phyloP scores from a whole-genome alignment of 2,888 invertebrate species.

The Habroteleia sp. region DNA sequence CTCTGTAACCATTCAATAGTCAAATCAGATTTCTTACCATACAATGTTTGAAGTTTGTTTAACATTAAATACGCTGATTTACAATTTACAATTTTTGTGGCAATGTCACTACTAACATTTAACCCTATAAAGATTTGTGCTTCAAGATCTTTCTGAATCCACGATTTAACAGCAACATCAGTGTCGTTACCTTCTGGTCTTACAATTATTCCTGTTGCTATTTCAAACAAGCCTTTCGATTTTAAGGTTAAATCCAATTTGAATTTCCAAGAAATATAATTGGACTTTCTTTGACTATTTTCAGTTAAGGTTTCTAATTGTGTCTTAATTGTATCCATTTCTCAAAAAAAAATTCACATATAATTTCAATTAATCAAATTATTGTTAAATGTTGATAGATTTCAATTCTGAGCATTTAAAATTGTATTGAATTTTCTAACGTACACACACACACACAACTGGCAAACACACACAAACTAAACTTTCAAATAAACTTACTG shows the following conservation, averaged over 20 bases:
- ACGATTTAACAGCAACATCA: slow-evolving; percentile 48
- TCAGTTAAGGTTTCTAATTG: slow-evolving; percentile 14
- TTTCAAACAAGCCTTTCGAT: slow-evolving; percentile 17
- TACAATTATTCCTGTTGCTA: slow-evolving; percentile 6
- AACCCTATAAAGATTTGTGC: slow-evolving; percentile 68
- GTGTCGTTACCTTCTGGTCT: slow-evolving; percentile 39
- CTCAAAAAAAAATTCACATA: not conserved
- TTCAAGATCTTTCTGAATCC: slow-evolving; percentile 66
- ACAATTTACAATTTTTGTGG: slow-evolving; percentile 67
- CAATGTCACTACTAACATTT: slow-evolving; percentile 65
- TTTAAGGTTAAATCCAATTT: slow-evolving; percentile 21
- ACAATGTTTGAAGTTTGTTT: slow-evolving; percentile 62
- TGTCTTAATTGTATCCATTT: slow-evolving; percentile 6
- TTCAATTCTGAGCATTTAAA: too few relatives aligned
- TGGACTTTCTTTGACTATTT: not conserved
- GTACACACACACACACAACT: too few relatives aligned
- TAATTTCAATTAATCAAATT: too few relatives aligned
- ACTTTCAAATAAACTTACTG: too few relatives aligned
- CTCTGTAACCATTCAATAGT: slow-evolving; percentile 64
- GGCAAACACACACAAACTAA: too few relatives aligned
- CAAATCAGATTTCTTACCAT: slow-evolving; percentile 65
- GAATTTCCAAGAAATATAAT: slow-evolving; percentile 25
- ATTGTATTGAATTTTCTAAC: too few relatives aligned
- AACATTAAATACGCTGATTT: slow-evolving; percentile 64
- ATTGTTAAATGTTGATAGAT: too few relatives aligned